Evolutionary conservation across 2,888 invertebrate genomes (phyloP), one percentile per base, ranked within the genome.

Genomic region (Stomorhina lunata): DNA sequence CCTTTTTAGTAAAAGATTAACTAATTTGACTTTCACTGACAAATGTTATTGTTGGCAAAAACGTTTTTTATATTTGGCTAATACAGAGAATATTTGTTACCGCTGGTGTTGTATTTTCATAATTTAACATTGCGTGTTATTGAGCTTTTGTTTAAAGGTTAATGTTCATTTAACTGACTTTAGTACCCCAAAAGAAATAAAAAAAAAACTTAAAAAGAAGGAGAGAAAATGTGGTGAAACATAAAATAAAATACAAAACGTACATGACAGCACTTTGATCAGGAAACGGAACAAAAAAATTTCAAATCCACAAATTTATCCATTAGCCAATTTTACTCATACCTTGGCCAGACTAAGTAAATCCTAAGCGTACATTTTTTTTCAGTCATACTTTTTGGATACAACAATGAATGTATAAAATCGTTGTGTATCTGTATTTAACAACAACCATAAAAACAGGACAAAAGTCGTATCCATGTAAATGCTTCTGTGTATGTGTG

Each of bases 251-350:
- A n/a, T n/a, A 45, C 15, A 45, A 45, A 57, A 12, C 37, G 66
- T 45, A 59, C 57, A 59, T 66, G 79, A 79, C 72, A 72, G 63
- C 65, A 65, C 81, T 78, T 82, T 78, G 81, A 78, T 78, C 73
- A 69, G 48, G 15, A n/a, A 48, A 59, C 32, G 12, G 53, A 15
- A 17, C 45, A 48, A 29, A 71, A 12, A 22, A 57, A 37, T 22
- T 5, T 17, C 27, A 34, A 63, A 12, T 17, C 5, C 22, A 55
- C 37, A 45, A 4, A 27, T 27, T n/a, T 29, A n/a, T 40, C 20
- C 34, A n/a, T 48, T 29, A 48, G 34, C 29, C 9, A 29, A 29
- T 27, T 10, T 6, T 29, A 32, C 9, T 15, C 53, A 15, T 5
- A n/a, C 27, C 15, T 43, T 37, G n/a, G n/a, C 32, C 59, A 61